Evolutionary conservation across 2,797 vertebrate species (phyloP), one percentile per base, ranked within the genome.

Genomic region (Pipistrellus pygmaeus): DNA sequence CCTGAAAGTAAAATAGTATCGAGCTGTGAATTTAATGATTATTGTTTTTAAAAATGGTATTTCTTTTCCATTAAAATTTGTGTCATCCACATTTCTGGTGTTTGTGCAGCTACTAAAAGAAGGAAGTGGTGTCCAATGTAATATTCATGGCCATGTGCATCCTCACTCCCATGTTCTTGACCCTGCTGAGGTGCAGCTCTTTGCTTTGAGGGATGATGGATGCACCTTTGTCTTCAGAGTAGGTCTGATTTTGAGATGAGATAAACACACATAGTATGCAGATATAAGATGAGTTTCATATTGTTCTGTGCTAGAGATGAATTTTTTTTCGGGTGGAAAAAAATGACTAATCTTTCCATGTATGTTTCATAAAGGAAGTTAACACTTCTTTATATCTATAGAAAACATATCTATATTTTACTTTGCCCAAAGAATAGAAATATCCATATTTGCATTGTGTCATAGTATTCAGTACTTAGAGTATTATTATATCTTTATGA

Each of bases 361-460:
- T 5, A 71, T 38, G 2, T 71, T 72, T 60, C 81, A 6, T 66
- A 68, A 91, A 83, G 8, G 30, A 87, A 87, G 17, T 27, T 46
- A 85, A 57, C 18, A 82, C 25, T 82, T 80, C 15, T 7, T 57
- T 1, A 17, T 85, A 35, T 73, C 48, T 64, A 30, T 25, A 68
- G n/a, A 51, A 41, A 77, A 69, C 1, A 3, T 80, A 60, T 32
- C 5, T 32, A 78, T 94, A 95, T 85, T 96, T 94, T 73, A n/a
- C 5, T 46, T 90, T 86, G 8, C 35, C 53, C 46, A 82, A 72
- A 68, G 5, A 35, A 66, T 13, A 77, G 17, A 88, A 73, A 88
- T 14, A 82, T 46, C 4, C 12, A 25, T 66, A 62, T 73, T 62
- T 3, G 7, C 8, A 76, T 64, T 72, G 15, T 53, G 10, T 35